phyloP scores from a whole-genome alignment of 1,140 invertebrate species.

The Rhynchophorus ferrugineus region DNA sequence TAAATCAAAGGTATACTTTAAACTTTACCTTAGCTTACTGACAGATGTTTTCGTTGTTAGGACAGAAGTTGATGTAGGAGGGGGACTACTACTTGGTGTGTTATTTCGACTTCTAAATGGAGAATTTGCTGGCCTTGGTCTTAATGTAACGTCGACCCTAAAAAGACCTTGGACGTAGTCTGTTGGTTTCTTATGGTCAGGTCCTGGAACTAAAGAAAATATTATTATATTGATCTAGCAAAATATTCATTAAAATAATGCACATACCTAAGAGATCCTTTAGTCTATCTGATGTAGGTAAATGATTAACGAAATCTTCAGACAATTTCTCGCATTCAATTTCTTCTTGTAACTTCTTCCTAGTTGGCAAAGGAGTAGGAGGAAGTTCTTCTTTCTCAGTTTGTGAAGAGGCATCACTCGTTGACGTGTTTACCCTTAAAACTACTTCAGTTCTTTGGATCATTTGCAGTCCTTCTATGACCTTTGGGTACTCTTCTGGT shows the following conservation, averaged over 20 bases:
- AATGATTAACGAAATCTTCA: constrained; percentile 61
- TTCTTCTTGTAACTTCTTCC: constrained; percentile 62
- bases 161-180: constrained; percentile 76
- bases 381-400: constrained; percentile 46
- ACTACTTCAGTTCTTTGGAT: constrained; percentile 56
- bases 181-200: constrained; percentile 64
- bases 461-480: constrained; percentile 47
- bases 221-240: neutral
- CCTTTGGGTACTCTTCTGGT: constrained; percentile 39
- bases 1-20: too few relatives aligned
- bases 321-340: constrained; percentile 73
- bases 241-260: too few relatives aligned
- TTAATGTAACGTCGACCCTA: constrained; percentile 56
- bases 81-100: constrained; percentile 34
- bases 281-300: constrained; percentile 60
- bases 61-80: constrained; percentile 17
- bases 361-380: constrained; percentile 37
- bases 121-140: constrained; percentile 41
- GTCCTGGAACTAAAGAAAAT: constrained; percentile 52
- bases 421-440: constrained; percentile 51
- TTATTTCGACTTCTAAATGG: constrained; percentile 36
- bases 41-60: constrained; percentile 1
- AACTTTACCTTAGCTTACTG: constrained; percentile 21
- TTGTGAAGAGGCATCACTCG: constrained; percentile 55
- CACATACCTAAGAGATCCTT: constrained; percentile 56